A percentile compares a stretch with the other conserved stretches of the same genome.
Evolutionary conservation across 2,113 vertebrate genomes (phyloP).

Genomic region (Holacanthus passer): DNA sequence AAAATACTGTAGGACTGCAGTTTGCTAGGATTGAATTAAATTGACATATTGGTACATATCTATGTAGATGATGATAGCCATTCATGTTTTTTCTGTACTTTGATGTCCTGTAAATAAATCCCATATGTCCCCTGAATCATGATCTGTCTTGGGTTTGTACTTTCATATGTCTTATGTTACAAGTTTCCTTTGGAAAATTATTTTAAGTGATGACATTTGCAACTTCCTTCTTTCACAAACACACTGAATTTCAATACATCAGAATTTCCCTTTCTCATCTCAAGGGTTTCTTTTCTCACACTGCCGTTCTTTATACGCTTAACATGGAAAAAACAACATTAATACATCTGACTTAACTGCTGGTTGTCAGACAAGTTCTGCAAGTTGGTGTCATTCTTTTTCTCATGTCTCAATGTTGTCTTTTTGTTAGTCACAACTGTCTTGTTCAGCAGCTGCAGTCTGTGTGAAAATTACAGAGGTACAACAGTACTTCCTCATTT

Average conservation of each 20-base stretch:
- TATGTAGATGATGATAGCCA: background rate
- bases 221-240: conserved; percentile 66
- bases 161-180: conserved; percentile 19
- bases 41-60: background rate
- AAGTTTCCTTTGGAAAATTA: conserved; percentile 1
- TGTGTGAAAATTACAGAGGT: conserved; percentile 14
- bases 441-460: conserved; percentile 12
- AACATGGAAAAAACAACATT: background rate
- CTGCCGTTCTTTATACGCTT: background rate
- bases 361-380: conserved; percentile 47
- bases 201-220: conserved; percentile 50
- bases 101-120: conserved; percentile 63
- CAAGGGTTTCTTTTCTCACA: background rate
- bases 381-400: background rate
- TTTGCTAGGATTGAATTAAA: conserved; percentile 3
- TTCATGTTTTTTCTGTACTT: conserved; percentile 23
- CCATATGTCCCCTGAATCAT: conserved; percentile 8
- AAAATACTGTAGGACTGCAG: background rate
- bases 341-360: background rate
- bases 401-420: background rate
- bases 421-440: conserved; percentile 4
- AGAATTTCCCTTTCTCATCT: conserved; percentile 55
- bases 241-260: conserved; percentile 43
- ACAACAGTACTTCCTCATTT: conserved; percentile 51
- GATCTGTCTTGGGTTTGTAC: background rate